Evolutionary conservation across 2,888 invertebrate species (phyloP).

Genomic region (Lymantria dispar): DNA sequence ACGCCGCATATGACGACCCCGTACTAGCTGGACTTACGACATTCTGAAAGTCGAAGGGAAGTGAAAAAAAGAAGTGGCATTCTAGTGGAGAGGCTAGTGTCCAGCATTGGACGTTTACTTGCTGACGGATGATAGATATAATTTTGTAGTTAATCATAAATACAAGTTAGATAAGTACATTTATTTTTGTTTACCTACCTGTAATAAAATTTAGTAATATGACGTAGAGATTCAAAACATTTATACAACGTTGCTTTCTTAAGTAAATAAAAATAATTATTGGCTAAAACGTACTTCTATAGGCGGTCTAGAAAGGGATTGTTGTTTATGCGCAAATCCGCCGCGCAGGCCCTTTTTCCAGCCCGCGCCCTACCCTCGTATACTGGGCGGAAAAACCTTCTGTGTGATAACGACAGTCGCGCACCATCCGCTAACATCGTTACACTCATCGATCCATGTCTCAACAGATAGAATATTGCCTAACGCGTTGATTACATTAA

Average conservation of each 20-base stretch:
- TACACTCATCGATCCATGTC: constrained; percentile 61
- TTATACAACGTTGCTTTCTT: neutral
- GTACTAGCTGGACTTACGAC: too few species aligned
- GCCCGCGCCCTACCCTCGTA: constrained; percentile 49
- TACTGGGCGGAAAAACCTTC: constrained; percentile 54
- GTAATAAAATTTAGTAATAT: too few species aligned
- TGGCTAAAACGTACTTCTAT: constrained; percentile 10
- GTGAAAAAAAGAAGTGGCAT: too few species aligned
- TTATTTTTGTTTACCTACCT: too few species aligned
- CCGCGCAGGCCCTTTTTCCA: constrained; percentile 47
- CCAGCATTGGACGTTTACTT: too few species aligned
- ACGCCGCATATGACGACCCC: too few species aligned
- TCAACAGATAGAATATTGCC: constrained; percentile 28
- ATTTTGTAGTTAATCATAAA: too few species aligned
- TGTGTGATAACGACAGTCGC: constrained; percentile 51
- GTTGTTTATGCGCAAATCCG: constrained; percentile 26
- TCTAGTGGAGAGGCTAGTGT: too few species aligned
- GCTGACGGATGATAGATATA: too few species aligned
- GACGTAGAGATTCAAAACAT: too few species aligned
- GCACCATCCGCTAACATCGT: constrained; percentile 48
- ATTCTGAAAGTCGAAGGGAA: too few species aligned
- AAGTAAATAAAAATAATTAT: constrained; percentile 12
- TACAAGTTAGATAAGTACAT: too few species aligned
- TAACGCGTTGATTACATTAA: constrained; percentile 33
- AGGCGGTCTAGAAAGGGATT: constrained; percentile 15